Conservation (phyloP, 2,113 vertebrate species). For the Phoxinus phoxinus region DNA sequence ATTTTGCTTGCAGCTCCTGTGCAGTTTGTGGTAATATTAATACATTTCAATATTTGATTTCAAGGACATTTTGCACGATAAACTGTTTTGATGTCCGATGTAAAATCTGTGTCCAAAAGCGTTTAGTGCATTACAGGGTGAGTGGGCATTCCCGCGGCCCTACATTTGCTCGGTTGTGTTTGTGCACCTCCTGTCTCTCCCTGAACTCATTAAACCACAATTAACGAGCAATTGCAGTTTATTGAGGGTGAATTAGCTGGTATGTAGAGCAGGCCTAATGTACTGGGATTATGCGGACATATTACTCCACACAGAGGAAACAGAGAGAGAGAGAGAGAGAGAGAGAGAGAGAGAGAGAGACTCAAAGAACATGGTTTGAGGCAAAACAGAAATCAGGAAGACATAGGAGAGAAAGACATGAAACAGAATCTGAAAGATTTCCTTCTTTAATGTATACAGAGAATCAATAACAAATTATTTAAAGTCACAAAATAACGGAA, state of each 20-base stretch:
- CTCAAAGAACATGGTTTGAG: slow-evolving; percentile 1
- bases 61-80: neutral
- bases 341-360: slow-evolving; percentile 6
- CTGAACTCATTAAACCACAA: slow-evolving; percentile 74
- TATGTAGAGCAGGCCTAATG: slow-evolving; percentile 67
- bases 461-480: neutral
- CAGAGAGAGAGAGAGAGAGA: neutral
- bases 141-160: slow-evolving; percentile 32
- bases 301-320: slow-evolving; percentile 47
- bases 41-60: neutral
- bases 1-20: neutral
- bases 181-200: slow-evolving; percentile 56
- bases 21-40: neutral
- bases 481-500: neutral
- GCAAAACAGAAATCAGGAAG: neutral
- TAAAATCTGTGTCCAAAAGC: slow-evolving; percentile 3
- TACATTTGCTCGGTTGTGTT: slow-evolving; percentile 16
- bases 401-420: slow-evolving; percentile 1
- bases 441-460: neutral
- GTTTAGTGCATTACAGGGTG: slow-evolving; percentile 10
- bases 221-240: slow-evolving; percentile 74
- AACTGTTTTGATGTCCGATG: neutral
- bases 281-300: slow-evolving; percentile 59
- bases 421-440: too few relatives aligned
- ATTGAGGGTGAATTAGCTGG: slow-evolving; percentile 74